Evolutionary conservation across 1,140 invertebrate species (phyloP), one percentile per base, ranked within the genome.

Genomic region (Amphibalanus amphitrite): DNA sequence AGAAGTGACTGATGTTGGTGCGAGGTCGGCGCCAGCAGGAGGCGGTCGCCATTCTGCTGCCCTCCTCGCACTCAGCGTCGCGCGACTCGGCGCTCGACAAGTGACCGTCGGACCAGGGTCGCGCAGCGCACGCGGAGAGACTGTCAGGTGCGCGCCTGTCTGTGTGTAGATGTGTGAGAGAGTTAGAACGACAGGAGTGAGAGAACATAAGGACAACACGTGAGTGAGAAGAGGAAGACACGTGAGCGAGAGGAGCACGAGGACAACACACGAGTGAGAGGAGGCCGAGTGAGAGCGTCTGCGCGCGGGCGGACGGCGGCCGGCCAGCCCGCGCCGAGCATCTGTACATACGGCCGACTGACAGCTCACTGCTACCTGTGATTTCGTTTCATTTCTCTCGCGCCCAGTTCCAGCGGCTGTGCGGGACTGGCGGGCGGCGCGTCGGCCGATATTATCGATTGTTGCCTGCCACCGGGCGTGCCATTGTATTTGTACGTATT

Each of bases 61-160:
- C 85, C 73, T 85, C 86, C 77, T 86, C 85, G 78, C 85, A 86
- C 78, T 86, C 86, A 75, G 86, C 86, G 76, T 87, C 85, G 74
- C 82, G 85, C 74, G 86, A 87, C 79, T 86, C 72, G 69, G 85
- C 78, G 47, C 47, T 59, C 6, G 47, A 59, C 47, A 59, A 59
- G 47, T 59, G 20, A 23, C 33, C 33, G 33, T 38, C 47, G 13
- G 47, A 20, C 47, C 33, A 38, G 33, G 4, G 33, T 38, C 33
- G 15, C 33, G 4, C 15, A 38, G 4, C 15, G 4, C 15, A 15
- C 33, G 33, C 15, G 33, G 4, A 15, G 33, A 38, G 33, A 38
- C 33, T 38, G 33, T 38, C 15, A 15, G 33, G 15, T n/a, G n/a
- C 33, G 33, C 33, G 33, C 15, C 4, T 38, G 33, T 15, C 33